These are phyloP conservation scores for Xestia xanthographa DNA, from an alignment of 2,888 invertebrate genomes.

Conservation along the genomic window DNA sequence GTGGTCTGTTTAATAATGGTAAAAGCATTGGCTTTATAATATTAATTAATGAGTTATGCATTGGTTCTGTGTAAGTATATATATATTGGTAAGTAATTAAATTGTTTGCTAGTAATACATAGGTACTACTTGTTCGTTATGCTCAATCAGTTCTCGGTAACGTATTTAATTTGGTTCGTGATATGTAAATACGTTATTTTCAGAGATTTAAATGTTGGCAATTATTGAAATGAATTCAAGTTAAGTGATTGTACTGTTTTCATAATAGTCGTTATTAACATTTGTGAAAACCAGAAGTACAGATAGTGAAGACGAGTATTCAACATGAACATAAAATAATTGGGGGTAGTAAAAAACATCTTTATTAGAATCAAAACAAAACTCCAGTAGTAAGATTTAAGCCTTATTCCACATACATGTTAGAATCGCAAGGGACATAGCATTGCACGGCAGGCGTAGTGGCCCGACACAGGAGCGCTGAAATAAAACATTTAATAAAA, in stretches of 20 bases:
- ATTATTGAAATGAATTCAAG: neutral
- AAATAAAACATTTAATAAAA: constrained; percentile 79
- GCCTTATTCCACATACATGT: constrained; percentile 10
- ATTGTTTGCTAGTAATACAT: constrained; percentile 9
- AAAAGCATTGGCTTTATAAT: constrained; percentile 72
- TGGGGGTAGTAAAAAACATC: neutral
- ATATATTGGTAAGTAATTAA: constrained; percentile 43
- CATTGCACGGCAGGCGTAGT: neutral
- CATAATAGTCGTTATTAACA: neutral
- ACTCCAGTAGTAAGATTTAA: constrained; percentile 8
- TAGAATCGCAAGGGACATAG: constrained; percentile 27
- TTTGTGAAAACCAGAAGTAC: neutral
- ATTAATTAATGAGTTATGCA: constrained; percentile 55
- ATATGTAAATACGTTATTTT: constrained; percentile 3
- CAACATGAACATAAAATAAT: neutral
- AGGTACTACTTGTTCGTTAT: neutral
- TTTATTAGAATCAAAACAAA: neutral
- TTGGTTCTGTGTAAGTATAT: constrained; percentile 19
- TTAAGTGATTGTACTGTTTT: neutral
- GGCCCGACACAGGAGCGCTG: constrained; percentile 18
- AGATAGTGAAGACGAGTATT: neutral
- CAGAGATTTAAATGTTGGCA: neutral
- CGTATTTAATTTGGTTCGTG: constrained; percentile 25
- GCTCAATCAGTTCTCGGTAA: constrained; percentile 2
- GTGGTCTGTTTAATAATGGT: constrained; percentile 76